Conservation (phyloP, 1,140 invertebrate species). For the Pantala flavescens region DNA sequence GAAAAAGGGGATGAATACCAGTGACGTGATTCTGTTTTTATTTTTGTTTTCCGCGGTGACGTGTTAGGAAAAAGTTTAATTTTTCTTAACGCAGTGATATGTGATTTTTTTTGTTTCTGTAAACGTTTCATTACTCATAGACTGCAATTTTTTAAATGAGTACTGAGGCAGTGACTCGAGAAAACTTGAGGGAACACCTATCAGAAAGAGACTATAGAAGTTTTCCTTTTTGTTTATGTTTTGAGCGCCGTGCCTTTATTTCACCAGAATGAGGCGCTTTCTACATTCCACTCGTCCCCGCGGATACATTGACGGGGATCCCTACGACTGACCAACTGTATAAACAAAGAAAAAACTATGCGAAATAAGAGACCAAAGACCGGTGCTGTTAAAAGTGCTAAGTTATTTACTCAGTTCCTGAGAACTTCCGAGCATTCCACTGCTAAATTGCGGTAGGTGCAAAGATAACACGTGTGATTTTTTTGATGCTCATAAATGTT, state of each 20-base stretch:
- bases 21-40: not conserved
- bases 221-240: not conserved
- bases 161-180: not conserved
- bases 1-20: not conserved
- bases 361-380: constrained; percentile 1
- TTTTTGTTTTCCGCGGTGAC: constrained; percentile 4
- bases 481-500: constrained; percentile 8
- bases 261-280: not conserved
- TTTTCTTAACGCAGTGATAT: not conserved
- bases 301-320: not conserved
- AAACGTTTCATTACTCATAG: not conserved
- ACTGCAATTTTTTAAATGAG: not conserved
- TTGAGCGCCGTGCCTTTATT: not conserved
- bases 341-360: not conserved
- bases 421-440: constrained; percentile 7
- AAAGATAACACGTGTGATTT: not conserved
- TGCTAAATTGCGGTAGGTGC: constrained; percentile 1
- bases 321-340: constrained; percentile 1
- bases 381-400: constrained; percentile 8
- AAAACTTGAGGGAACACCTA: not conserved
- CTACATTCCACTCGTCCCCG: not conserved
- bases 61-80: not conserved
- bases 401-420: constrained; percentile 9
- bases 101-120: not conserved
- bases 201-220: not conserved